These are phyloP conservation scores for Centrocercus urophasianus DNA, from an alignment of 2,113 vertebrate species.

Conservation along the genomic window DNA sequence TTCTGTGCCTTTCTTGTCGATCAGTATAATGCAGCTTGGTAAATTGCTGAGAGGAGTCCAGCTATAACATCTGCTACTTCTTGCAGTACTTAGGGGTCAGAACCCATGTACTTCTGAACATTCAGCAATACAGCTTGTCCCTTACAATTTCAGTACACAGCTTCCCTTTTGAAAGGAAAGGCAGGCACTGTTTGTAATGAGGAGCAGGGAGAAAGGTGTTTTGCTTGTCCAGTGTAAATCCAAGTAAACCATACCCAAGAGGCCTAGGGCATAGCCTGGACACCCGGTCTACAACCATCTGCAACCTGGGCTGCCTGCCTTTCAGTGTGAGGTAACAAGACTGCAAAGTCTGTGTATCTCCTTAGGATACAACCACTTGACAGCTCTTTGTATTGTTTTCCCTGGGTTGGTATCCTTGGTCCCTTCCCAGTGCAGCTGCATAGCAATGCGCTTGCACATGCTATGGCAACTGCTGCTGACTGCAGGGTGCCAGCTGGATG, in stretches of 20 bases:
- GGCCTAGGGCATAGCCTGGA: accelerated
- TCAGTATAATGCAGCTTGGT: background rate
- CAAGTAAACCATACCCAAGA: accelerated
- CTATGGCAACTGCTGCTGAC: background rate
- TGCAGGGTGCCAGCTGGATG: accelerated
- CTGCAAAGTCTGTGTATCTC: background rate
- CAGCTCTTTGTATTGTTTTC: background rate
- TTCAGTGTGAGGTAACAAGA: accelerated
- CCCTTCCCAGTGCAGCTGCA: background rate
- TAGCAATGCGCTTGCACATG: accelerated
- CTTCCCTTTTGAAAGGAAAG: background rate
- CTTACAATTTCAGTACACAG: background rate
- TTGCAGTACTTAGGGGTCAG: background rate
- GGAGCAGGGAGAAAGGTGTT: background rate
- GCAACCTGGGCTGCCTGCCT: background rate
- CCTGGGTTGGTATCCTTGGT: background rate
- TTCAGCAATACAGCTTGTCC: too few relatives aligned
- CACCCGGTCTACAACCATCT: background rate
- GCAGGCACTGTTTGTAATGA: background rate
- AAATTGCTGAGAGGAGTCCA: background rate
- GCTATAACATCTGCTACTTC: background rate
- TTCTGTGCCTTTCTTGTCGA: background rate
- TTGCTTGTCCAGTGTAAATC: background rate
- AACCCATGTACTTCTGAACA: background rate
- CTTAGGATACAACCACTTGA: accelerated